Conservation (phyloP, 1,140 invertebrate genomes). For the Caerostris extrusa region DNA sequence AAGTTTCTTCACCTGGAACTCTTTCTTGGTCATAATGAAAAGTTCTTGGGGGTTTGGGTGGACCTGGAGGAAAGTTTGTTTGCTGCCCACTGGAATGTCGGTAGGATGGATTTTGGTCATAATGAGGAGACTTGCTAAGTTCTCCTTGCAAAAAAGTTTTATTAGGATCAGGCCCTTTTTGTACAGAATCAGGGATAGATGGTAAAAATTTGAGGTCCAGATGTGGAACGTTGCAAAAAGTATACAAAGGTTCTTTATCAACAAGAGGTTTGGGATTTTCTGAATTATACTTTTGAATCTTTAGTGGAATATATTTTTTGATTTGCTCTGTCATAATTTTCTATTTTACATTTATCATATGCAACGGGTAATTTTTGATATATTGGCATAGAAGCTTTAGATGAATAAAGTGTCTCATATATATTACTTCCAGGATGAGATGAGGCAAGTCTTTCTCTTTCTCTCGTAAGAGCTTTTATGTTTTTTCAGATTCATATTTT, state of each 20-base stretch:
- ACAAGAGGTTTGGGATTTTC: constrained; percentile 22
- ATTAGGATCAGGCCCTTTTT: constrained; percentile 50
- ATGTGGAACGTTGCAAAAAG: constrained; percentile 65
- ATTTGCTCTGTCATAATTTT: constrained; percentile 51
- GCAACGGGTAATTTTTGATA: constrained; percentile 59
- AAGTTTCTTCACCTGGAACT: not conserved
- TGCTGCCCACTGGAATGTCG: constrained; percentile 16
- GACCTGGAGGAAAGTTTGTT: constrained; percentile 48
- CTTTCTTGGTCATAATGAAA: constrained; percentile 70
- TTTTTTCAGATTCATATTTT: constrained; percentile 68
- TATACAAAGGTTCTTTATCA: constrained; percentile 66
- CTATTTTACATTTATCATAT: constrained; percentile 55
- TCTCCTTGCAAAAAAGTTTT: constrained; percentile 13
- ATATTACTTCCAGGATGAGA: not conserved
- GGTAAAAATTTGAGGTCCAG: constrained; percentile 68
- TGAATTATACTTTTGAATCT: constrained; percentile 45
- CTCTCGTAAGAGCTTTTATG: constrained; percentile 61
- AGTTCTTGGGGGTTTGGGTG: constrained; percentile 78
- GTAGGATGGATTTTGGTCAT: constrained; percentile 31
- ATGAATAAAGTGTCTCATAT: constrained; percentile 62
- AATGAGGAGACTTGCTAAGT: constrained; percentile 26
- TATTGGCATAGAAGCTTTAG: constrained; percentile 31
- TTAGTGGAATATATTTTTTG: constrained; percentile 2
- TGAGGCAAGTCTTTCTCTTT: constrained; percentile 20
- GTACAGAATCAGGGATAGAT: not conserved